Evolutionary conservation across 2,113 vertebrate genomes (phyloP), one percentile per base, ranked within the genome.

Genomic region (Sinocyclocheilus maitianheensis): DNA sequence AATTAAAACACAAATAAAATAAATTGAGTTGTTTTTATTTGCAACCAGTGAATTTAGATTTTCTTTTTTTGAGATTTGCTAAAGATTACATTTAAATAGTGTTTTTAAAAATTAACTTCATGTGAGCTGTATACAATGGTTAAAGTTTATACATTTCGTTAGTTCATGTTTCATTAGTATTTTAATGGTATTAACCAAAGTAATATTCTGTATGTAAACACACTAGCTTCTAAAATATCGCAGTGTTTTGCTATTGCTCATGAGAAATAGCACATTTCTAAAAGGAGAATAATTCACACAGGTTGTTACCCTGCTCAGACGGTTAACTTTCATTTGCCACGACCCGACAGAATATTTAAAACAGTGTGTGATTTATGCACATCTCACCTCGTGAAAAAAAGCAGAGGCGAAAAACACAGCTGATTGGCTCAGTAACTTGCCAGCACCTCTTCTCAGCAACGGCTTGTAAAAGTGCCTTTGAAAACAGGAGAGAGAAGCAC

Each of bases 381-480:
- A 81, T 18, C 95, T 93, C 81, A 97, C 97, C 97, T 98, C 97
- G 0, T 98, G 97, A 90, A 98, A 98, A 91, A 98, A 98, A 26
- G 97, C 97, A 0, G 97, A 97, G 6, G 94, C 90, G 26, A 98
- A 92, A 93, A 97, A 98, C 40, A 98, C 97, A 0, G 95, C 96
- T 0, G 89, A 93, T 88, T 94, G 96, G 74, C 96, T 96, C 1
- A 92, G 46, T 72, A 94, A 96, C 90, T 92, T 97, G 90, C 92
- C 92, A 58, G 91, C 91, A 1, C 97, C 97, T 48, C 75, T 91
- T 82, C 92, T 95, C 10, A 98, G 87, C 93, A 97, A 91, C 1
- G 97, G 97, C 87, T 97, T 97, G 89, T 98, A 98, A 91, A 98
- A 97, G 85, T 98, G 97, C 63, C 97, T 98, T 87, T 76, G 34